phyloP scores from a whole-genome alignment of 2,797 vertebrate genomes.

The Rhincodon typus region DNA sequence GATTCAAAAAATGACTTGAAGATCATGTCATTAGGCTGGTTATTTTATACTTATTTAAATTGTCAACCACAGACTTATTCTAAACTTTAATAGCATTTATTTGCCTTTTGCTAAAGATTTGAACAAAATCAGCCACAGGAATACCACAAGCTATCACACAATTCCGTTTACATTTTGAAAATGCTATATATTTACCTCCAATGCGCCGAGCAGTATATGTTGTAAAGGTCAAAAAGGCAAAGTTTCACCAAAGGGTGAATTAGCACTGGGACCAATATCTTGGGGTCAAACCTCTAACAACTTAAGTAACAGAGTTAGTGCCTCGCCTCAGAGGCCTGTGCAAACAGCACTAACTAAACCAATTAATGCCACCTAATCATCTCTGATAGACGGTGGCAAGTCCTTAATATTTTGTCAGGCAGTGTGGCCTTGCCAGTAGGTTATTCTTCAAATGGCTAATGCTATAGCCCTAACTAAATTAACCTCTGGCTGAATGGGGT shows the following conservation, averaged over 20 bases:
- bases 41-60: not conserved
- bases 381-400: conserved; percentile 70
- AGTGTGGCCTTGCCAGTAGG: conserved; percentile 59
- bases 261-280: conserved; percentile 75
- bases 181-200: conserved; percentile 1
- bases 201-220: conserved; percentile 5
- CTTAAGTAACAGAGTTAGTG: conserved; percentile 77
- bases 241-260: conserved; percentile 83
- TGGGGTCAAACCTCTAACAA: conserved; percentile 64
- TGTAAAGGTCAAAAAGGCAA: conserved; percentile 87
- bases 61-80: not conserved
- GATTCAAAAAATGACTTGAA: conserved; percentile 24
- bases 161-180: not conserved
- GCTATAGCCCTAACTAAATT: conserved; percentile 82
- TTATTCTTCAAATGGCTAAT: conserved; percentile 72
- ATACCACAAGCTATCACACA: not conserved
- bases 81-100: not conserved
- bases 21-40: not conserved
- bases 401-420: conserved; percentile 70
- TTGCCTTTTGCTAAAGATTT: not conserved
- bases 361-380: conserved; percentile 84
- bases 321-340: conserved; percentile 58
- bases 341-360: conserved; percentile 64
- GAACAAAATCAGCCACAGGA: not conserved
- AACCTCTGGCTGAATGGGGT: conserved; percentile 65